Percentiles rank a stretch among this genome's conserved stretches.
These are phyloP conservation scores for Typhlomys cinereus DNA, from an alignment of 2,113 vertebrate species.

Conservation along the genomic window DNA sequence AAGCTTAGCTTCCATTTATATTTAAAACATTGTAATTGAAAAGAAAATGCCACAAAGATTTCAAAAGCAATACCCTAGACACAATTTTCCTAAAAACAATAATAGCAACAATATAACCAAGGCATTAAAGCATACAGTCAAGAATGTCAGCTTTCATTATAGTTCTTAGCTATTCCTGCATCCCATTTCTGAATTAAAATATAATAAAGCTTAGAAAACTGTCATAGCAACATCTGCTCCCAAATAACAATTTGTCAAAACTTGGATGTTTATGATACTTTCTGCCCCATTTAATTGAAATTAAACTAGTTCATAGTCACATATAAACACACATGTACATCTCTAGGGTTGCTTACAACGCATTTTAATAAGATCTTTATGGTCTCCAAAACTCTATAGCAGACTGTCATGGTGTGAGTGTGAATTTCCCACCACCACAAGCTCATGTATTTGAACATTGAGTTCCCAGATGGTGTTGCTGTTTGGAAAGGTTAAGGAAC, in stretches of 20 bases:
- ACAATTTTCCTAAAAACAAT: conserved; percentile 7
- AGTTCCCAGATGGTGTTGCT: too few species aligned
- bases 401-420: too few species aligned
- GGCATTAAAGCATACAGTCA: neutral
- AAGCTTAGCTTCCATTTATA: neutral
- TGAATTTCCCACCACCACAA: too few species aligned
- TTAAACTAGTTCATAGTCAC: neutral
- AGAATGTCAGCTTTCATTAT: neutral
- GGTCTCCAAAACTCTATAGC: conserved; percentile 40
- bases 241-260: conserved; percentile 4
- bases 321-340: neutral
- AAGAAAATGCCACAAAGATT: conserved; percentile 25
- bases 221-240: conserved; percentile 56
- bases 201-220: conserved; percentile 59
- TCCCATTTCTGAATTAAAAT: conserved; percentile 3
- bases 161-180: neutral
- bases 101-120: neutral
- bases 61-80: conserved; percentile 14
- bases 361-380: conserved; percentile 31
- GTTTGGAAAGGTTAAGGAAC: too few species aligned
- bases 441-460: too few species aligned
- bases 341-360: conserved; percentile 23
- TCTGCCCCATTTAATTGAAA: conserved; percentile 42
- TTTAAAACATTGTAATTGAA: conserved; percentile 41
- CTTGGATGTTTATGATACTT: conserved; percentile 28